These are phyloP conservation scores for Hyla sarda DNA, from an alignment of 2,113 vertebrate species.

Conservation along the genomic window DNA sequence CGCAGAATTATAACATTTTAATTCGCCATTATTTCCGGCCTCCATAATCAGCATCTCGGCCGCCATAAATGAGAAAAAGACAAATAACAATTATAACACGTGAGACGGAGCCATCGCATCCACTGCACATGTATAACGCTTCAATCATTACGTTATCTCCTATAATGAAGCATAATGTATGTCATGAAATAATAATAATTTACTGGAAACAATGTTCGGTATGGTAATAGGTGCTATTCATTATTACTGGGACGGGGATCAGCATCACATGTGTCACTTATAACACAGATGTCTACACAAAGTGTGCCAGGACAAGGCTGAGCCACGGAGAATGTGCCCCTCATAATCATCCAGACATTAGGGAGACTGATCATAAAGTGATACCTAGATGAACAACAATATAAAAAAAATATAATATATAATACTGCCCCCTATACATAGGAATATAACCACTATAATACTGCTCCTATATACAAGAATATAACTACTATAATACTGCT, in stretches of 20 bases:
- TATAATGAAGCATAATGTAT: slow-evolving; percentile 25
- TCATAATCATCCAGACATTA: neutral
- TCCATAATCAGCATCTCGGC: neutral
- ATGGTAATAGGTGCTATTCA: too few relatives aligned
- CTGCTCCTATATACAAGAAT: neutral
- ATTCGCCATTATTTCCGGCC: neutral
- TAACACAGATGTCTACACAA: neutral
- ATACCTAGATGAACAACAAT: too few relatives aligned
- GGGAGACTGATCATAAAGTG: too few relatives aligned
- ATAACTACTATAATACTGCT: neutral
- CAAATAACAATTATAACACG: slow-evolving; percentile 6
- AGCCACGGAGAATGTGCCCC: neutral
- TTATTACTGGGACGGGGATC: slow-evolving; percentile 4
- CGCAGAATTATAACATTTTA: neutral
- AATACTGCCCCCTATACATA: neutral
- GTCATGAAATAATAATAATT: slow-evolving; percentile 26
- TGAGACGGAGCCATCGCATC: neutral
- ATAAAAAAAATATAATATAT: too few relatives aligned
- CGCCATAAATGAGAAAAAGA: neutral
- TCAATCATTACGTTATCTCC: neutral
- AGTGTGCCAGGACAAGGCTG: neutral
- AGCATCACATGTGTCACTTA: neutral
- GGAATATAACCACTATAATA: neutral
- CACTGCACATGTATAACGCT: neutral
- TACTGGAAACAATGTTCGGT: neutral